These are phyloP conservation scores for Macrochelys suwanniensis DNA, from an alignment of 2,797 vertebrate species.

Conservation along the genomic window DNA sequence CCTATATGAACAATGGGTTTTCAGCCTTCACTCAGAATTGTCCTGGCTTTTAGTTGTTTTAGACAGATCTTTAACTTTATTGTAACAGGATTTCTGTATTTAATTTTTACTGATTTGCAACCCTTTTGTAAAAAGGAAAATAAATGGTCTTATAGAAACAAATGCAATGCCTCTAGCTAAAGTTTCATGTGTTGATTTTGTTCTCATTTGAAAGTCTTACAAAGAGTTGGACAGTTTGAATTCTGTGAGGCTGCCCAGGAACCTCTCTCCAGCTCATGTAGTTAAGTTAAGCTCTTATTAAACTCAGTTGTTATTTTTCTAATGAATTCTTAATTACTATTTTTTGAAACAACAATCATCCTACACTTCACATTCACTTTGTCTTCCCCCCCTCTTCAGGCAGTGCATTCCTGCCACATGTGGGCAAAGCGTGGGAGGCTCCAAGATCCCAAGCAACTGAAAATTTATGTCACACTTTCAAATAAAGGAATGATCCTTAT, in stretches of 20 bases:
- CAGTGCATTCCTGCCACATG: slow-evolving; percentile 45
- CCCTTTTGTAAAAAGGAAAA: neutral
- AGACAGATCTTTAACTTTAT: slow-evolving; percentile 8
- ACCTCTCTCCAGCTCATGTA: slow-evolving; percentile 65
- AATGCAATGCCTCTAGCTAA: slow-evolving; percentile 47
- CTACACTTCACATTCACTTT: slow-evolving; percentile 58
- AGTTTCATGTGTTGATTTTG: slow-evolving; percentile 60
- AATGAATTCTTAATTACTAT: slow-evolving; percentile 76
- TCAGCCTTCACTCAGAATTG: slow-evolving; percentile 44
- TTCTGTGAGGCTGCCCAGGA: slow-evolving; percentile 64
- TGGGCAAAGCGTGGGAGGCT: slow-evolving; percentile 76
- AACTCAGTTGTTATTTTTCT: slow-evolving; percentile 77
- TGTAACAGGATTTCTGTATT: neutral
- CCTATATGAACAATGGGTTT: slow-evolving; percentile 38
- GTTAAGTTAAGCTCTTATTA: slow-evolving; percentile 78
- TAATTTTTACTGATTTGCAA: neutral
- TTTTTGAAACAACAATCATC: slow-evolving; percentile 77
- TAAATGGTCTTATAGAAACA: neutral
- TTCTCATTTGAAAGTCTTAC: slow-evolving; percentile 64
- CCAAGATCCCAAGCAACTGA: slow-evolving; percentile 69
- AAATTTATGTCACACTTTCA: slow-evolving; percentile 69
- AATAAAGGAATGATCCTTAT: slow-evolving; percentile 78
- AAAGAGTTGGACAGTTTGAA: slow-evolving; percentile 33
- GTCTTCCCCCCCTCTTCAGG: slow-evolving; percentile 72
- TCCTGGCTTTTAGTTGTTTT: slow-evolving; percentile 8